Conservation (phyloP, 1,140 invertebrate genomes). For the Panagrolaimus sp. region DNA sequence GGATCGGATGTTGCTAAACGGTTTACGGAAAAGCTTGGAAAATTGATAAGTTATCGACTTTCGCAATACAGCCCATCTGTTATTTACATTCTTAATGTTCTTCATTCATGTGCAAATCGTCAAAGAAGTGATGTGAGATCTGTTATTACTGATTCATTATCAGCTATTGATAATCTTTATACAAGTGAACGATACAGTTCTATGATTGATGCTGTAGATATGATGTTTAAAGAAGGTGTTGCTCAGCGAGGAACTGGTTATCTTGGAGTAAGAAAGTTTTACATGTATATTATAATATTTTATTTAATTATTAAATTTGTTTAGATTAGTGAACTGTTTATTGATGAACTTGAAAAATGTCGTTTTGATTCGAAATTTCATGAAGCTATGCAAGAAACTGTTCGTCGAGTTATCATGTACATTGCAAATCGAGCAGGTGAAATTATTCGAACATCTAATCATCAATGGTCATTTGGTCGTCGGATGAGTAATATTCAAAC, state of each 20-base stretch:
- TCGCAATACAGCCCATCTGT: background rate
- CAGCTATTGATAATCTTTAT: conserved; percentile 5
- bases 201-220: background rate
- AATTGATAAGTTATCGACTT: conserved; percentile 31
- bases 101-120: conserved; percentile 9
- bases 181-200: background rate
- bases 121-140: background rate
- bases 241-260: conserved; percentile 3
- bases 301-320: conserved; percentile 19
- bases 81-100: background rate
- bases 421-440: background rate
- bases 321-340: conserved; percentile 21
- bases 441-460: conserved; percentile 28
- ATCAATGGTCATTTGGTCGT: conserved; percentile 17
- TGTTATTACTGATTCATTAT: background rate
- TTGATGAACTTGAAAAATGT: conserved; percentile 15
- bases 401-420: conserved; percentile 4
- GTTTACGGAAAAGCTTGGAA: conserved; percentile 43
- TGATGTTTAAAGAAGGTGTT: conserved; percentile 3
- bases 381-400: conserved; percentile 15
- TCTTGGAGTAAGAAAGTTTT: conserved; percentile 13
- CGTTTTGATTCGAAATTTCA: conserved; percentile 8
- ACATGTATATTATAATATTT: conserved; percentile 2
- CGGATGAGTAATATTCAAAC: conserved; percentile 20
- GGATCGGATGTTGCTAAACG: conserved; percentile 41